These are phyloP conservation scores for Microcebus murinus DNA, from an alignment of 2,113 vertebrate genomes.

Conservation along the genomic window DNA sequence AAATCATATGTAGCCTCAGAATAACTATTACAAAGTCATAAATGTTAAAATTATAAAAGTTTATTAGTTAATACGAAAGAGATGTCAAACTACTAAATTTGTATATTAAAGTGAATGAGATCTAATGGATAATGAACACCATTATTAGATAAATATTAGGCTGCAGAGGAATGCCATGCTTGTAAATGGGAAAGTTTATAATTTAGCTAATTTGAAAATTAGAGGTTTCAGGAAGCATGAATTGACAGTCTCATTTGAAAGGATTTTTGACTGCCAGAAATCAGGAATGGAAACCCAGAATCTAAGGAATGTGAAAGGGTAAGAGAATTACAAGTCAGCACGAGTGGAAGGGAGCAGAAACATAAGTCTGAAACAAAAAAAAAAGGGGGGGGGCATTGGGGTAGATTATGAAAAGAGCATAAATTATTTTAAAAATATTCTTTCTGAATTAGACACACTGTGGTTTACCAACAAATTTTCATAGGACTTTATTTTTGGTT, in stretches of 20 bases:
- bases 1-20: neutral
- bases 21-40: slow-evolving; percentile 12
- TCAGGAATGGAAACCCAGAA: slow-evolving; percentile 17
- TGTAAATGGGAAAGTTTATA: slow-evolving; percentile 52
- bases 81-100: neutral
- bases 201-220: slow-evolving; percentile 63
- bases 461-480: neutral
- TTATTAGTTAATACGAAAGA: slow-evolving; percentile 12
- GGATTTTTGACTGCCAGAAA: slow-evolving; percentile 33
- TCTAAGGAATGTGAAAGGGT: slow-evolving; percentile 29
- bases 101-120: slow-evolving; percentile 9
- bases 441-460: neutral
- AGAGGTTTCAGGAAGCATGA: slow-evolving; percentile 46
- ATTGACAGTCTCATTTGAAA: slow-evolving; percentile 49
- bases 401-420: neutral
- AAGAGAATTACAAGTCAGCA: neutral
- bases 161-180: neutral
- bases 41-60: neutral
- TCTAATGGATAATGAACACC: neutral
- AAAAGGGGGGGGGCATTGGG: neutral
- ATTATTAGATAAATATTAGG: slow-evolving; percentile 45
- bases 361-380: neutral
- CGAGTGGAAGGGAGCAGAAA: neutral
- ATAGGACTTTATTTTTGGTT: neutral
- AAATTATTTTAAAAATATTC: slow-evolving; percentile 3